A percentile compares a stretch with the other conserved stretches of the same genome.
Conservation (phyloP, 53 echinoderm and acorn worm species). For the Holothuria leucospilota region DNA sequence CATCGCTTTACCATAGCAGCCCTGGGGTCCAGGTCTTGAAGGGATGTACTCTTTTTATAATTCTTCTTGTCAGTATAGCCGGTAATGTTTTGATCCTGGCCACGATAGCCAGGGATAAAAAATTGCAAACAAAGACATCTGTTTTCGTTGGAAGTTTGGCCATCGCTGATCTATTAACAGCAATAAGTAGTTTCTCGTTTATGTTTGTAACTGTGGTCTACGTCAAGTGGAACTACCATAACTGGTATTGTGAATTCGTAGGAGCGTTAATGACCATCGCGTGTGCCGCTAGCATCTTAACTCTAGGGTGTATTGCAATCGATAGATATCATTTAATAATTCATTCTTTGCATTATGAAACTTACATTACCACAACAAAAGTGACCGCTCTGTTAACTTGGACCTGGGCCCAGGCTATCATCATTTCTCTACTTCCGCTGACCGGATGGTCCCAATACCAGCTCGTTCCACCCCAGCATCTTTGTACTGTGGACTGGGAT, state of each 20-base stretch:
- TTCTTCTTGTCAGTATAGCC: constrained; percentile 21
- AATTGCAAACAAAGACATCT: constrained; percentile 72
- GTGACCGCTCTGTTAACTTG: constrained; percentile 64
- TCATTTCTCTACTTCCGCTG: constrained; percentile 67
- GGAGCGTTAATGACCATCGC: constrained; percentile 56
- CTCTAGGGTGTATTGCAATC: constrained; percentile 81
- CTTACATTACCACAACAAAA: constrained; percentile 57
- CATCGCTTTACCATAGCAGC: background rate
- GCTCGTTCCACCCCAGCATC: constrained; percentile 67
- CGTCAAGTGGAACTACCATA: constrained; percentile 67
- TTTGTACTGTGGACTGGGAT: constrained; percentile 83
- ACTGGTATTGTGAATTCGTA: constrained; percentile 64
- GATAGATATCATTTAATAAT: constrained; percentile 85
- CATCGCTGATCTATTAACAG: constrained; percentile 74
- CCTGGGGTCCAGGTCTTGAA: constrained; percentile 12
- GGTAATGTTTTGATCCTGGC: constrained; percentile 81
- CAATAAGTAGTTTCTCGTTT: constrained; percentile 63
- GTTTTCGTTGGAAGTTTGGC: constrained; percentile 87
- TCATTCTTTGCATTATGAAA: constrained; percentile 70
- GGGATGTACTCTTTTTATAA: constrained; percentile 7
- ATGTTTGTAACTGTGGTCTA: constrained; percentile 69
- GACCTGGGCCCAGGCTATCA: constrained; percentile 78
- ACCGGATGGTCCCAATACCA: constrained; percentile 70
- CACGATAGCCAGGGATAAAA: constrained; percentile 57
- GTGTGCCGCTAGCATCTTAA: constrained; percentile 78